A percentile compares a stretch with the other conserved stretches of the same genome.
These are phyloP conservation scores for Paramormyrops hopkinsi DNA, from an alignment of 2,797 vertebrate genomes.

Conservation along the genomic window DNA sequence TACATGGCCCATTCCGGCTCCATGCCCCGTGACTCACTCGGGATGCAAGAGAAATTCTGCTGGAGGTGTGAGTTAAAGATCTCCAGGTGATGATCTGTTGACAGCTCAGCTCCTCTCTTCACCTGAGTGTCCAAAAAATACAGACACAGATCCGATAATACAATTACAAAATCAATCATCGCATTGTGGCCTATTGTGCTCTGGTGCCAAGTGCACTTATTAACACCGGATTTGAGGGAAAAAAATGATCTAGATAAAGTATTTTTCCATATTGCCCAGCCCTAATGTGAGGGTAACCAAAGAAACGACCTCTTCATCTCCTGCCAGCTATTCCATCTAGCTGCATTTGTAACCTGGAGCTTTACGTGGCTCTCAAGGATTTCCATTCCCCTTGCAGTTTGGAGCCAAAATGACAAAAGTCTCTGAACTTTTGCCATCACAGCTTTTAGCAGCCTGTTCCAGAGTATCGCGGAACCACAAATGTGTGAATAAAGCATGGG, in stretches of 20 bases:
- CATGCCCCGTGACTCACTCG: not conserved
- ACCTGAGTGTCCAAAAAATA: not conserved
- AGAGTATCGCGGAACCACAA: not conserved
- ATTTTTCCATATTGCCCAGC: not conserved
- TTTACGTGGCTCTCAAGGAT: not conserved
- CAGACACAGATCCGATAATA: not conserved
- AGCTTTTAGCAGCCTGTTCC: not conserved
- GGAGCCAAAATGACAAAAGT: not conserved
- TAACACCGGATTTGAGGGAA: not conserved
- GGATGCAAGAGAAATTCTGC: not conserved
- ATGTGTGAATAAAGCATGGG: not conserved
- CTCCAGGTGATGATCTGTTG: not conserved
- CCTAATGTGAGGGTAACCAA: not conserved
- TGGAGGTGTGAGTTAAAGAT: not conserved
- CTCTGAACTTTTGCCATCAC: not conserved
- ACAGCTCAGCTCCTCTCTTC: not conserved
- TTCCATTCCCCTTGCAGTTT: not conserved
- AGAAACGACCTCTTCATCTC: not conserved
- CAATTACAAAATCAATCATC: not conserved
- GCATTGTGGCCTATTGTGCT: not conserved
- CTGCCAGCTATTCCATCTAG: not conserved
- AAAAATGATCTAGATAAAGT: not conserved
- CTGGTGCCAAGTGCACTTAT: not conserved
- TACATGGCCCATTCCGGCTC: not conserved
- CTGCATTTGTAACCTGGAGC: not conserved